Evolutionary conservation across 2,797 vertebrate species (phyloP).

Genomic region (Mergus octosetaceus): DNA sequence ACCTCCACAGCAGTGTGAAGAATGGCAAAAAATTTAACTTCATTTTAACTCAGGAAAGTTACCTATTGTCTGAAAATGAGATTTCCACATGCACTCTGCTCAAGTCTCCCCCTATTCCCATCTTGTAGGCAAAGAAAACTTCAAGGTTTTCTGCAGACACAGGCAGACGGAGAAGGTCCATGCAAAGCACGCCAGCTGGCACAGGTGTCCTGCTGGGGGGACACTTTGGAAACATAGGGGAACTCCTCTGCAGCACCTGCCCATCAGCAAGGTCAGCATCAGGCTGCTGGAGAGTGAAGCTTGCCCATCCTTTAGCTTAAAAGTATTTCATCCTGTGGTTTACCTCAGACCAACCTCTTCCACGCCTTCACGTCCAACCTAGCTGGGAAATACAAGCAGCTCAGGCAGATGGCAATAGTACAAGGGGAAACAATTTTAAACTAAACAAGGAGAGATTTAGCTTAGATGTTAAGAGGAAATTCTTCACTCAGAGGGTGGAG

Average conservation of each 20-base stretch:
- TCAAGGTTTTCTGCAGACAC: neutral
- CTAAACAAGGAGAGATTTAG: no score
- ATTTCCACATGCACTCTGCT: neutral
- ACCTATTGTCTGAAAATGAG: neutral
- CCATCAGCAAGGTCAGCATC: neutral
- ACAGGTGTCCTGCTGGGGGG: no score
- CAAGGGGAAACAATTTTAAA: no score
- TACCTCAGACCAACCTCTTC: neutral
- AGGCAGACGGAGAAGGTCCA: neutral
- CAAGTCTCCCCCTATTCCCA: neutral
- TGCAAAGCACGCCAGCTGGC: no score
- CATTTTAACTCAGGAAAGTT: neutral
- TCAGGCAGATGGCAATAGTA: no score
- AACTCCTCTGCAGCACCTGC: no score
- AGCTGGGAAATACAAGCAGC: no score
- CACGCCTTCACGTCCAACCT: no score
- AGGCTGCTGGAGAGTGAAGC: no score
- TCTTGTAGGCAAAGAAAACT: neutral
- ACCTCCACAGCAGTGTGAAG: neutral
- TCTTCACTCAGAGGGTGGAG: no score
- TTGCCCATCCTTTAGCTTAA: neutral
- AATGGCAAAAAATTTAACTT: neutral
- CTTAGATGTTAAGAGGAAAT: no score
- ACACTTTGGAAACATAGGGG: no score
- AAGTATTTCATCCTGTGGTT: neutral